Base-by-base conservation (phyloP, 1,140 invertebrate species). In the Chrysoperla carnea region DNA sequence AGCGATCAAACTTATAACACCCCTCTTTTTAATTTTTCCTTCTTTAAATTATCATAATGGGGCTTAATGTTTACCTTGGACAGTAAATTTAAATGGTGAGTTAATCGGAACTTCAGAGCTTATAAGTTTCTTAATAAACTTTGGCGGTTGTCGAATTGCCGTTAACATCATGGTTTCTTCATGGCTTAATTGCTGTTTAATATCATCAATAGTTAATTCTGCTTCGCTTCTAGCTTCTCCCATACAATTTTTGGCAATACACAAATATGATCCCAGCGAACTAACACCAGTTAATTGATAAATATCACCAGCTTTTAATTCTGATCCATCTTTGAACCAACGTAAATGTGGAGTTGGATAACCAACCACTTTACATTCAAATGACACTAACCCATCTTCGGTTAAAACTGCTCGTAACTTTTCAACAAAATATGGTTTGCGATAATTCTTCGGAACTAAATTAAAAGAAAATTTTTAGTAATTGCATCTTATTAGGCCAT, bases 311-410 rank as follows among this genome's bases (percentile, higher is more conserved):
- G 87, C 86, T 60, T 85, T 88, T 13, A 92, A 63, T 60, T 91
- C 86, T 52, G 86, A 79, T 0, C 85, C 85, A 61, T 92, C 87
- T 64, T 91, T 92, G 52, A 86, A 90, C 87, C 87, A 90, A 52
- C 75, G 75, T 1, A 91, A 62, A 33, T 80, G 59, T 0, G 87
- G 87, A 0, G 85, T 89, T 1, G 87, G 86, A 50, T 86, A 89
- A 0, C 87, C 87, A 6, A 90, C 85, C 0, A 91, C 86, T 64
- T 90, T 90, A 55, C 87, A 92, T 56, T 92, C 87, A 52, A 92
- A 91, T 0, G 85, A 90, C 4, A 92, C 87, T 6, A 90, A 61
- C 2, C 86, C 86, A 68, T 91, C 87, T 55, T 90, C 86, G 0
- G 87, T 90, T 14, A 92, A 64, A 29, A 91, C 73, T 6, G 86